These are phyloP conservation scores for Daboia siamensis DNA, from an alignment of 2,113 vertebrate genomes.

Conservation along the genomic window DNA sequence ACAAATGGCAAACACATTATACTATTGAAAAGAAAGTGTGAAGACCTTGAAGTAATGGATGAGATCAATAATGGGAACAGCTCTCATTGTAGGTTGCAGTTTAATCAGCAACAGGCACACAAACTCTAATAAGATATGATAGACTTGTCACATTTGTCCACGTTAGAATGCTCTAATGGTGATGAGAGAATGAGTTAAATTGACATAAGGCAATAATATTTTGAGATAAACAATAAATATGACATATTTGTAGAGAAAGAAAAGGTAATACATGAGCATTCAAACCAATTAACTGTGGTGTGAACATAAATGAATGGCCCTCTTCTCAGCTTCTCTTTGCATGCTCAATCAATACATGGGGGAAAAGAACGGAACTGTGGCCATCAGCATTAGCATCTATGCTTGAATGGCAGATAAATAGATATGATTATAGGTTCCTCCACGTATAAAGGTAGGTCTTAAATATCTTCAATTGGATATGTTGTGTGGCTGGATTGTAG, in stretches of 20 bases:
- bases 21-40: slow-evolving; percentile 50
- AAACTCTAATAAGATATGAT: slow-evolving; percentile 13
- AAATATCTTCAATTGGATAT: too few species aligned
- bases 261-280: not conserved
- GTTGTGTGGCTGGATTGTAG: not conserved
- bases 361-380: not conserved
- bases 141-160: slow-evolving; percentile 9
- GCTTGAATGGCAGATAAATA: not conserved
- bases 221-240: not conserved
- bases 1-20: slow-evolving; percentile 68
- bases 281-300: not conserved
- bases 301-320: not conserved
- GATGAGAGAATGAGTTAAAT: not conserved
- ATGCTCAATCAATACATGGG: not conserved
- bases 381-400: not conserved
- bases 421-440: not conserved
- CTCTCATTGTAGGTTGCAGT: slow-evolving; percentile 52
- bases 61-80: slow-evolving; percentile 65
- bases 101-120: slow-evolving; percentile 58
- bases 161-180: accelerated
- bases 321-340: not conserved
- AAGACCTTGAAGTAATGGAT: slow-evolving; percentile 51
- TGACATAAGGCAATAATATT: not conserved
- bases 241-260: not conserved
- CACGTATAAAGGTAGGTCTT: too few species aligned